Percentiles rank a stretch among this genome's conserved stretches.
Conservation (phyloP, 2,888 invertebrate species). For the Parnassius glacialis region DNA sequence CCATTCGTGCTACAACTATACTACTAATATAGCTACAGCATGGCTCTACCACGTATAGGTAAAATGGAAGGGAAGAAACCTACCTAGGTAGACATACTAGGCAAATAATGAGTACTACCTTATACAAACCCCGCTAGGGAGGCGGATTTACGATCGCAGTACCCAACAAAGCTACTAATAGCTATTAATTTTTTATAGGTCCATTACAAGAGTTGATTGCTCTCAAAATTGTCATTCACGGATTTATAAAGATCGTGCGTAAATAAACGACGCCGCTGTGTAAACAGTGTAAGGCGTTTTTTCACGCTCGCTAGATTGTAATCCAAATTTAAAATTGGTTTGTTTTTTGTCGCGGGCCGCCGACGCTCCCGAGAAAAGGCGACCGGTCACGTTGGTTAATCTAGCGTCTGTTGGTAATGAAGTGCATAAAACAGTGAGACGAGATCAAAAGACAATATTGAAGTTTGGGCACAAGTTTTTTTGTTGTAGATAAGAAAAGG, state of each 20-base stretch:
- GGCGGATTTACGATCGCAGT: too few relatives aligned
- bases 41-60: too few relatives aligned
- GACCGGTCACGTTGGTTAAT: conserved; percentile 51
- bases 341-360: conserved; percentile 63
- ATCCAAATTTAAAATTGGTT: conserved; percentile 74
- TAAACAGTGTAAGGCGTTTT: conserved; percentile 64
- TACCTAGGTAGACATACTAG: too few relatives aligned
- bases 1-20: too few relatives aligned
- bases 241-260: conserved; percentile 68
- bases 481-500: conserved; percentile 21
- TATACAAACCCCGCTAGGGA: too few relatives aligned
- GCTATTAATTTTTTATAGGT: conserved; percentile 23
- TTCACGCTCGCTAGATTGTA: conserved; percentile 58
- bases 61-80: too few relatives aligned
- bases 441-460: conserved; percentile 25
- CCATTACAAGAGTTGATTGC: conserved; percentile 14
- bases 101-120: too few relatives aligned
- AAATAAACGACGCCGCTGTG: conserved; percentile 63
- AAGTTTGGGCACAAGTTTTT: conserved; percentile 23
- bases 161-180: neutral
- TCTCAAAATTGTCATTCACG: conserved; percentile 35
- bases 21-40: too few relatives aligned
- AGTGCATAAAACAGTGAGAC: conserved; percentile 21
- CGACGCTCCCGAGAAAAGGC: conserved; percentile 45
- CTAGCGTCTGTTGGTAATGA: conserved; percentile 8